phyloP scores from a whole-genome alignment of 2,888 invertebrate genomes.

The Thymelicus lineola region DNA sequence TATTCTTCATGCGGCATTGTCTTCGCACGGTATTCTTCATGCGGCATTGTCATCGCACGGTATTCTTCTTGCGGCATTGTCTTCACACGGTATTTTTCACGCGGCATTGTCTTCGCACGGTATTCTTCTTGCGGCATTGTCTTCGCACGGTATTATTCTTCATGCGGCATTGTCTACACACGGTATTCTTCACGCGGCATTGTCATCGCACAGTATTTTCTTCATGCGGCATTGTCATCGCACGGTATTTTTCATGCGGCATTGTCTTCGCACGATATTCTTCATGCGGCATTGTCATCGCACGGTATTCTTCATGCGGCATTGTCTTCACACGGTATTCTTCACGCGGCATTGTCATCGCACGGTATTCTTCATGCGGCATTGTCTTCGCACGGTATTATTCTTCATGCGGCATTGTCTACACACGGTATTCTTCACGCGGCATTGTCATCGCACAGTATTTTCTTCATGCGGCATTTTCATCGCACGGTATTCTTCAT shows the following conservation, averaged over 20 bases:
- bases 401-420: slow-evolving; percentile 1
- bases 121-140: not conserved
- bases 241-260: too few relatives aligned
- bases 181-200: too few relatives aligned
- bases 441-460: not conserved
- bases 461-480: not conserved
- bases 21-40: slow-evolving; percentile 12
- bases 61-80: not conserved
- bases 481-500: not conserved
- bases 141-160: not conserved
- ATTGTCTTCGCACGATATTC: too few relatives aligned
- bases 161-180: too few relatives aligned
- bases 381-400: slow-evolving; percentile 7
- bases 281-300: not conserved
- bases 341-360: slow-evolving; percentile 1
- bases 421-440: slow-evolving; percentile 1
- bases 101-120: not conserved
- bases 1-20: not conserved
- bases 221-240: not conserved
- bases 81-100: slow-evolving; percentile 1
- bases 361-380: not conserved
- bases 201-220: not conserved
- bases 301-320: too few relatives aligned
- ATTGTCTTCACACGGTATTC: too few relatives aligned
- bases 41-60: not conserved